These are phyloP conservation scores for Pseudopodoces humilis DNA, from an alignment of 2,113 vertebrate species.

Conservation along the genomic window DNA sequence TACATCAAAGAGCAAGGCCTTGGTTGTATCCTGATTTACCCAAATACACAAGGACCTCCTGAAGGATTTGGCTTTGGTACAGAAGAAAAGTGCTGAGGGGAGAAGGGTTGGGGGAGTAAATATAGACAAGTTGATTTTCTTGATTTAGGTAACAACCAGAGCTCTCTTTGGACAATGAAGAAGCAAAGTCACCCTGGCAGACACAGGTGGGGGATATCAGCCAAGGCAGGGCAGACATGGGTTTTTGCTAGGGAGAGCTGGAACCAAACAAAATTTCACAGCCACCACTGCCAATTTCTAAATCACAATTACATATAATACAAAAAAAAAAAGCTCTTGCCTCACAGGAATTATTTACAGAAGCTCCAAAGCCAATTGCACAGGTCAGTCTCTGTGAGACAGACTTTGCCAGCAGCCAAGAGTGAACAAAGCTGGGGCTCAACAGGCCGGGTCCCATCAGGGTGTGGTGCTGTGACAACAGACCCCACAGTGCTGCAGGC, in stretches of 20 bases:
- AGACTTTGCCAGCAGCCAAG: not conserved
- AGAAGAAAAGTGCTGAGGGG: not conserved
- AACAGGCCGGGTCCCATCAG: not conserved
- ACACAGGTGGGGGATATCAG: not conserved
- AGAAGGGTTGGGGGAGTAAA: not conserved
- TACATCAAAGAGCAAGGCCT: not conserved
- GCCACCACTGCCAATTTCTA: not conserved
- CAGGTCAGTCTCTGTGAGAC: not conserved
- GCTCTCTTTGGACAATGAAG: not conserved
- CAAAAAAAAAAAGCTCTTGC: not conserved
- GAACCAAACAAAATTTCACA: not conserved
- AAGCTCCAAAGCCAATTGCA: not conserved
- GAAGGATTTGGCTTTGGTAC: fast-evolving
- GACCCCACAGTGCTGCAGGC: not conserved
- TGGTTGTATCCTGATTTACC: not conserved
- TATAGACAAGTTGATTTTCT: not conserved
- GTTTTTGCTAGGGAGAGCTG: not conserved
- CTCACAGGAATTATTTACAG: not conserved
- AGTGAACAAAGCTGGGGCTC: fast-evolving
- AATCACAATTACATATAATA: not conserved
- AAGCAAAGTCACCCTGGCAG: not conserved
- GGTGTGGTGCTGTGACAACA: fast-evolving
- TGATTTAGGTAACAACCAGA: not conserved
- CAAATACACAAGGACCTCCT: not conserved
- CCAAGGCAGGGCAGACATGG: fast-evolving